Evolutionary conservation across 2,888 invertebrate genomes (phyloP), one percentile per base, ranked within the genome.

Genomic region (Xiphydria camelus): DNA sequence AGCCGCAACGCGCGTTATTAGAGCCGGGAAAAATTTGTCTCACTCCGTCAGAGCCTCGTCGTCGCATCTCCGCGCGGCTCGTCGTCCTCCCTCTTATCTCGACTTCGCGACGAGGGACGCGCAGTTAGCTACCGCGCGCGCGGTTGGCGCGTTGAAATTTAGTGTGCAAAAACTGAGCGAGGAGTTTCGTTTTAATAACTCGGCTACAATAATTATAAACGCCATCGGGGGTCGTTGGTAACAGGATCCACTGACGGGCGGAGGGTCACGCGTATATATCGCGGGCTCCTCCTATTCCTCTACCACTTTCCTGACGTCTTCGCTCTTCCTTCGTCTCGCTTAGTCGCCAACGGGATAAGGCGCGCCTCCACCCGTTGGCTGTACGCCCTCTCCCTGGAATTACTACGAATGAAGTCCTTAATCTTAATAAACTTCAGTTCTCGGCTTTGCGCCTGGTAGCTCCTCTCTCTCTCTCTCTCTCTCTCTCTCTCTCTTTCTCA

Each of bases 361-460:
- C n/a, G n/a, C n/a, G n/a, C n/a, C n/a, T n/a, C n/a, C n/a, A n/a
- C 10, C 5, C 10, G 26, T 26, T 26, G 14, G 14, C 10, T 10
- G 26, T 26, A 26, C 26, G 14, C 10, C 26, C 26, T 14, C 22
- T 44, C 40, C 40, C 45, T 46, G 57, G 55, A 66, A 66, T 71
- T 66, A 66, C 70, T 62, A 59, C 60, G 68, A 70, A 72, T 68
- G 61, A 67, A 68, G 68, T 66, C 60, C 66, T 73, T 71, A 68
- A 73, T 73, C 72, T 72, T 72, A 71, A 73, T 73, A 73, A 73
- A 73, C 71, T 70, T 69, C 64, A 65, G 53, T 60, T 49, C 51
- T 59, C 47, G 17, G 43, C n/a, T n/a, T n/a, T n/a, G 26, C 25
- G 19, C 42, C 33, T 32, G 32, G 39, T 31, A 25, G 29, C 33